Percentiles rank a stretch among this genome's conserved stretches.
phyloP scores from a whole-genome alignment of 2,888 invertebrate genomes.

The Drosophila dives region DNA sequence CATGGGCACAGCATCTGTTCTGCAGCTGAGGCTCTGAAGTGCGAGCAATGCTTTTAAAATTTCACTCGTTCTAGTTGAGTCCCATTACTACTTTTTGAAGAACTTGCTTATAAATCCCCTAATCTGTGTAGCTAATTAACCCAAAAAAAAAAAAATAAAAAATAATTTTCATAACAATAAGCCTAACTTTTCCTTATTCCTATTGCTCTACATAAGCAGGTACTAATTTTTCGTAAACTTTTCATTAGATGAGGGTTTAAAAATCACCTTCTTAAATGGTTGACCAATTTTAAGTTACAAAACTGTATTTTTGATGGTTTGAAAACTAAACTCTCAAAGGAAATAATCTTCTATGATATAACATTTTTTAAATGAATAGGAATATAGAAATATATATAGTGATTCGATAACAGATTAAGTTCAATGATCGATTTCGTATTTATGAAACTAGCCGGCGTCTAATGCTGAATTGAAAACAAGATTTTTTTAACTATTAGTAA shows the following conservation, averaged over 20 bases:
- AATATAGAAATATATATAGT: not conserved
- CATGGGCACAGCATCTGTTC: not conserved
- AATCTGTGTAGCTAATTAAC: slow-evolving; percentile 14
- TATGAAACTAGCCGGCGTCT: not conserved
- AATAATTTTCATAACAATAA: not conserved
- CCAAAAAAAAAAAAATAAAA: not conserved
- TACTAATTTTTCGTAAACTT: not conserved
- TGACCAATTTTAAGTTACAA: not conserved
- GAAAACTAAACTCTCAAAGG: not conserved
- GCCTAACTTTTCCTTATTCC: not conserved
- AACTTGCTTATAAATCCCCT: slow-evolving; percentile 21
- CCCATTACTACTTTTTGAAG: slow-evolving; percentile 63
- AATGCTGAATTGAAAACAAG: slow-evolving; percentile 3
- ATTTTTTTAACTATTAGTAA: slow-evolving; percentile 1
- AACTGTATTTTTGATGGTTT: not conserved
- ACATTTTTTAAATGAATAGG: not conserved
- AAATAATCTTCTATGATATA: not conserved
- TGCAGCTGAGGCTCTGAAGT: slow-evolving; percentile 50
- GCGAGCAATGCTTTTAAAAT: slow-evolving; percentile 70
- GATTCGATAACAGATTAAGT: slow-evolving; percentile 2
- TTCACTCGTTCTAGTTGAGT: slow-evolving; percentile 65
- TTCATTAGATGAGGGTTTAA: not conserved
- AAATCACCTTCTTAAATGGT: not conserved
- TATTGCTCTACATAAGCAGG: not conserved
- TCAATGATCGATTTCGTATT: not conserved